Evolutionary conservation across 2,113 vertebrate species (phyloP).

Genomic region (Euleptes europaea): DNA sequence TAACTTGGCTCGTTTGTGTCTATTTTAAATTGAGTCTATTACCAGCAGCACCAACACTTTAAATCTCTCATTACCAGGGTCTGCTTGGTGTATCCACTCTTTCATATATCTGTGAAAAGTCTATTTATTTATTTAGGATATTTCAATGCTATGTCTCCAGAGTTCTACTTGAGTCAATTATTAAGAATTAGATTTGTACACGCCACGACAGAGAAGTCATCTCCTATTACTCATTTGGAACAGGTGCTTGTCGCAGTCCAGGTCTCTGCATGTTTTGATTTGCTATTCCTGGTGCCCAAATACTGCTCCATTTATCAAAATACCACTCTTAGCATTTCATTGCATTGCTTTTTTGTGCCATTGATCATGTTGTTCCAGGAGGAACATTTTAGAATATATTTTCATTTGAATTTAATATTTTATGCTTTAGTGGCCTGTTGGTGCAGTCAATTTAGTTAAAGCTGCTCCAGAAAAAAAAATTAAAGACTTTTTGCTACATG

Average conservation of each 20-base stretch:
- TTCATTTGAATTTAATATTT: slow-evolving; percentile 7
- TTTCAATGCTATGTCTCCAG: no score
- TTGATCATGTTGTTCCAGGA: background rate
- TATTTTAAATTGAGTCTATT: background rate
- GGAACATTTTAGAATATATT: background rate
- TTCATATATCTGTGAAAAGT: background rate
- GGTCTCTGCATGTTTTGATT: background rate
- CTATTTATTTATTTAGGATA: no score
- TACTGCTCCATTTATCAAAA: background rate
- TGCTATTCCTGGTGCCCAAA: background rate
- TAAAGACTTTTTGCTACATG: background rate
- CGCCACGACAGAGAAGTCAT: background rate
- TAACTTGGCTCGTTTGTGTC: background rate
- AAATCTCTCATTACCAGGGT: background rate
- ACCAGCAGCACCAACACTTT: no score
- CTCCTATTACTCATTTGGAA: background rate
- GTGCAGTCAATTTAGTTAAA: background rate
- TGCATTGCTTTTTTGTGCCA: background rate
- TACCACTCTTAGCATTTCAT: background rate
- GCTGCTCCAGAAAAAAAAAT: background rate
- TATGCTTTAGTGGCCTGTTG: background rate
- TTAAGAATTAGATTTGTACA: background rate
- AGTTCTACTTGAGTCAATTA: background rate
- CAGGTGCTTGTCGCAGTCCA: background rate
- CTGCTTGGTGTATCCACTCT: background rate